Conservation (phyloP, 1,140 invertebrate species). For the Pachypsylla venusta region DNA sequence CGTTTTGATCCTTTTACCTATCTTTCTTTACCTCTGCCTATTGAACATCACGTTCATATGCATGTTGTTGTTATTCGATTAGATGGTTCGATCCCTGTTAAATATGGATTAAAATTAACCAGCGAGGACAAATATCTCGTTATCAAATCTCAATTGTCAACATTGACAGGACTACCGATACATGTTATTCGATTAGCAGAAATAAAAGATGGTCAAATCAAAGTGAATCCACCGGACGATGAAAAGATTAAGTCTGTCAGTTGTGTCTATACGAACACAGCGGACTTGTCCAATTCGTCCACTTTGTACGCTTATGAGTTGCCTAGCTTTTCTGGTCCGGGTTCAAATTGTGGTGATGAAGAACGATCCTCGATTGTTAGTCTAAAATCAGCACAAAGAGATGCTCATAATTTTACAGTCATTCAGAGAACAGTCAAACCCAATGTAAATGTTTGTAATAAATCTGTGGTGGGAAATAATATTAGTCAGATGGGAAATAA, state of each 20-base stretch:
- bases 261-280: conserved; percentile 24
- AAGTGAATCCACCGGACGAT: conserved; percentile 35
- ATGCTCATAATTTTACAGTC: conserved; percentile 31
- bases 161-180: conserved; percentile 43
- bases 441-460: not conserved
- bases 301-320: conserved; percentile 39
- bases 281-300: not conserved
- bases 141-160: conserved; percentile 50
- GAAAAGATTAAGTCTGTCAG: conserved; percentile 35
- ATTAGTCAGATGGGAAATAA: no score
- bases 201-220: conserved; percentile 47
- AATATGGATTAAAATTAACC: conserved; percentile 64
- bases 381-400: conserved; percentile 19
- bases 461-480: no score
- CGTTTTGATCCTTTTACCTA: conserved; percentile 81
- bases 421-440: conserved; percentile 31
- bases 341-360: conserved; percentile 22
- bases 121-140: conserved; percentile 59
- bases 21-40: conserved; percentile 67
- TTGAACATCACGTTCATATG: conserved; percentile 38
- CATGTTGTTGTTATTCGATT: not conserved
- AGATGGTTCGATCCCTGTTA: conserved; percentile 61
- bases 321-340: conserved; percentile 25
- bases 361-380: conserved; percentile 23
- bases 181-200: conserved; percentile 51